These are phyloP conservation scores for Triplophysa tibetana DNA, from an alignment of 2,113 vertebrate species.

Conservation along the genomic window DNA sequence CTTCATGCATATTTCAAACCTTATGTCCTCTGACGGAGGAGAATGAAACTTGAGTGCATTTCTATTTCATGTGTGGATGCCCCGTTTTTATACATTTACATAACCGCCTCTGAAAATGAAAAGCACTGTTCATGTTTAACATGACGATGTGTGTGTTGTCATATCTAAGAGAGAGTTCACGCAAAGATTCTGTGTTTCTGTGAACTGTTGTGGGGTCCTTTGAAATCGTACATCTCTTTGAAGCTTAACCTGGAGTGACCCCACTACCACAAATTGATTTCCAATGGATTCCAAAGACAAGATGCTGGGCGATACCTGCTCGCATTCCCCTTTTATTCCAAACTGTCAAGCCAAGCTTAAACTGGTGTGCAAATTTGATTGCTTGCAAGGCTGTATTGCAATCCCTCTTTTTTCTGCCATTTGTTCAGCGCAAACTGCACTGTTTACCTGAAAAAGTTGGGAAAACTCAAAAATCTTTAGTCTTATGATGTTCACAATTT, in stretches of 20 bases:
- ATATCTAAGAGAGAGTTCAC: slow-evolving; percentile 4
- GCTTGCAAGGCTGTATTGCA: background rate
- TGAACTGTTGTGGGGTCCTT: slow-evolving; percentile 4
- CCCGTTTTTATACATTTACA: background rate
- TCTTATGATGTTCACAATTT: too few species aligned
- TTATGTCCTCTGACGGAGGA: background rate
- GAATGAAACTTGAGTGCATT: background rate
- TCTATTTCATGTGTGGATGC: slow-evolving; percentile 8
- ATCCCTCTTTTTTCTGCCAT: background rate
- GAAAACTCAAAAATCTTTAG: too few species aligned
- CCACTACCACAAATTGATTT: slow-evolving; percentile 18
- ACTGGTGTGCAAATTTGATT: background rate
- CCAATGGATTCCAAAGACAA: background rate
- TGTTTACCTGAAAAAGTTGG: too few species aligned
- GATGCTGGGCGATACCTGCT: background rate
- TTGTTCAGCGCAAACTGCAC: background rate
- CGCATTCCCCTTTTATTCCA: background rate
- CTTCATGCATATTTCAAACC: slow-evolving; percentile 9
- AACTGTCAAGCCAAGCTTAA: background rate
- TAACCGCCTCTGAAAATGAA: background rate
- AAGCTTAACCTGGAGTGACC: slow-evolving; percentile 8
- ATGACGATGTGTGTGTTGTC: background rate
- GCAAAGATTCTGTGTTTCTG: background rate
- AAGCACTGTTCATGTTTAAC: background rate
- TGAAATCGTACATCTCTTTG: background rate